phyloP scores from a whole-genome alignment of 2,113 vertebrate genomes.

The Apaloderma vittatum region DNA sequence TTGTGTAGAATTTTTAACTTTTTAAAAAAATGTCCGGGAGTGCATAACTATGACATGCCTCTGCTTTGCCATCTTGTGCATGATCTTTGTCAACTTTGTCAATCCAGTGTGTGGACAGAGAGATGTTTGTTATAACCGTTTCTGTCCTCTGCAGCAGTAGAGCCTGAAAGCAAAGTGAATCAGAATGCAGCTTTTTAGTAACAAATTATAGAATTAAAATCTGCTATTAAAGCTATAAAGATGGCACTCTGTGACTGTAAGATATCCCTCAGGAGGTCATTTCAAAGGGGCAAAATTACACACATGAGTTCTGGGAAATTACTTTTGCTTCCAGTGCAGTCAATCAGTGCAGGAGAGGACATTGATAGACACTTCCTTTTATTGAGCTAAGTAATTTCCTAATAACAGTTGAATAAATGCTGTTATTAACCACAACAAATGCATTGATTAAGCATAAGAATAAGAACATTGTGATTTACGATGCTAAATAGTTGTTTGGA shows the following conservation, averaged over 20 bases:
- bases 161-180: background rate
- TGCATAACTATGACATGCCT: background rate
- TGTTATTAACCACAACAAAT: conserved; percentile 66
- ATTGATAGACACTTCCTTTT: conserved; percentile 62
- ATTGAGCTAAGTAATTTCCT: conserved; percentile 73
- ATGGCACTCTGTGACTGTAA: conserved; percentile 33
- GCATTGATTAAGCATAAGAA: conserved; percentile 21
- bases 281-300: conserved; percentile 71
- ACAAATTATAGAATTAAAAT: background rate
- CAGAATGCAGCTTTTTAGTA: background rate
- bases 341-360: background rate
- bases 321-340: conserved; percentile 36
- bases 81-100: background rate
- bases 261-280: conserved; percentile 49
- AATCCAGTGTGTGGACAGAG: background rate
- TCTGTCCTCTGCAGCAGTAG: background rate
- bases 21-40: background rate
- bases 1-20: background rate
- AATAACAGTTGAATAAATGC: conserved; percentile 71
- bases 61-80: accelerated
- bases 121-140: background rate
- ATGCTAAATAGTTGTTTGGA: background rate
- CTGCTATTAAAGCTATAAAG: background rate
- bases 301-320: conserved; percentile 30
- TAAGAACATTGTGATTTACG: conserved; percentile 29